Conservation (phyloP, 2,888 invertebrate species). For the Caenorhabditis becei region DNA sequence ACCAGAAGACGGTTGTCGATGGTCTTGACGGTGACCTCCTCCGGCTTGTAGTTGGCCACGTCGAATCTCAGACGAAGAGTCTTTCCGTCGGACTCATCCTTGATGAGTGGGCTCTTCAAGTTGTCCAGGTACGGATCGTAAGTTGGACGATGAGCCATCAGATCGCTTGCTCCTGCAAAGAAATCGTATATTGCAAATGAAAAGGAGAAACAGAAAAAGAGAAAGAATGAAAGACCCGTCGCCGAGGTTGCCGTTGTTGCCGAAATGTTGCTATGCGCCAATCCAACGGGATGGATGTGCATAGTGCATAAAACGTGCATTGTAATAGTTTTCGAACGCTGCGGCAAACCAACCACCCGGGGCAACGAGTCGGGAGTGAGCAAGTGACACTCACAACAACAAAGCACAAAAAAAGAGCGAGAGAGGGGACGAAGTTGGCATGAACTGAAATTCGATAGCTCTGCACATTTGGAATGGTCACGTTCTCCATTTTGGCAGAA, state of each 20-base stretch:
- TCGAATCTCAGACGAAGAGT: conserved; percentile 94
- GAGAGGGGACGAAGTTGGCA: conserved; percentile 21
- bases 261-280: conserved; percentile 49
- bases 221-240: conserved; percentile 9
- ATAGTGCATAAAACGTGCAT: conserved; percentile 44
- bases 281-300: conserved; percentile 17
- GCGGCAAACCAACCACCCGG: background rate
- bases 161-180: conserved; percentile 64
- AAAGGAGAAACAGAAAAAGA: conserved; percentile 23
- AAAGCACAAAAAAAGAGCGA: conserved; percentile 24
- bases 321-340: conserved; percentile 44
- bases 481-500: background rate
- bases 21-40: conserved; percentile 95
- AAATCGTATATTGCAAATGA: conserved; percentile 24
- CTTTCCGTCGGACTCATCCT: conserved; percentile 95
- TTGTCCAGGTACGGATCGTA: conserved; percentile 82
- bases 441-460: conserved; percentile 51
- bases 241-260: conserved; percentile 33
- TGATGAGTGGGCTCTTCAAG: conserved; percentile 89
- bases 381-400: conserved; percentile 12
- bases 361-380: background rate
- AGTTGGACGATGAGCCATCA: conserved; percentile 79
- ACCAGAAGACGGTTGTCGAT: conserved; percentile 93
- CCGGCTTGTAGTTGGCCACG: conserved; percentile 94
- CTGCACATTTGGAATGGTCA: background rate